A percentile compares a stretch with the other conserved stretches of the same genome.
Conservation (phyloP, 2,888 invertebrate genomes). For the Capitulum mitella region DNA sequence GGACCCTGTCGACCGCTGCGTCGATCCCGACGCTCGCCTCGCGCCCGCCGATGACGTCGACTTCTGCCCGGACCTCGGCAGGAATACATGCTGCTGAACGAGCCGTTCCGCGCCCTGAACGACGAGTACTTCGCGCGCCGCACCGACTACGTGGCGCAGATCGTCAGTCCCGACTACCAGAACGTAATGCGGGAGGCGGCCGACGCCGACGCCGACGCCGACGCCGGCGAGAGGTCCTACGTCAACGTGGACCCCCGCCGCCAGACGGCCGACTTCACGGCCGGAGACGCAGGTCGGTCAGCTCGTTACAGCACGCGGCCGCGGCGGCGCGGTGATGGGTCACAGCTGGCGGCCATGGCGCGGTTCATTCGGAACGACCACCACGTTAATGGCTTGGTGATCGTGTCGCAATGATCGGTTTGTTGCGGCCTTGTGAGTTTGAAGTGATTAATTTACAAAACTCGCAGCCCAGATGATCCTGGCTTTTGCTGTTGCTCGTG, state of each 20-base stretch:
- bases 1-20: no score
- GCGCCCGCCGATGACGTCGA: no score
- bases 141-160: constrained; percentile 34
- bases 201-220: not conserved
- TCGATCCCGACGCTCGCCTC: no score
- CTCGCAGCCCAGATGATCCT: no score
- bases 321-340: not conserved
- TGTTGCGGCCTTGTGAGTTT: no score
- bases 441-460: no score
- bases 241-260: not conserved
- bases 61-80: no score
- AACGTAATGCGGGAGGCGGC: constrained; percentile 21
- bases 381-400: not conserved
- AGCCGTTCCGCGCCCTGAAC: constrained; percentile 32
- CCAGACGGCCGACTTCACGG: not conserved
- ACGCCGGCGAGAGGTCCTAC: not conserved
- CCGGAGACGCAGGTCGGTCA: not conserved
- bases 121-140: constrained; percentile 30
- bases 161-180: constrained; percentile 32
- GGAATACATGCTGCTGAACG: constrained; percentile 33
- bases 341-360: no score
- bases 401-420: no score
- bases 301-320: not conserved
- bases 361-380: not conserved
- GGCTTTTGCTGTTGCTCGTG: no score